Base-by-base conservation (phyloP, 2,797 vertebrate species). In the Girardinus metallicus region DNA sequence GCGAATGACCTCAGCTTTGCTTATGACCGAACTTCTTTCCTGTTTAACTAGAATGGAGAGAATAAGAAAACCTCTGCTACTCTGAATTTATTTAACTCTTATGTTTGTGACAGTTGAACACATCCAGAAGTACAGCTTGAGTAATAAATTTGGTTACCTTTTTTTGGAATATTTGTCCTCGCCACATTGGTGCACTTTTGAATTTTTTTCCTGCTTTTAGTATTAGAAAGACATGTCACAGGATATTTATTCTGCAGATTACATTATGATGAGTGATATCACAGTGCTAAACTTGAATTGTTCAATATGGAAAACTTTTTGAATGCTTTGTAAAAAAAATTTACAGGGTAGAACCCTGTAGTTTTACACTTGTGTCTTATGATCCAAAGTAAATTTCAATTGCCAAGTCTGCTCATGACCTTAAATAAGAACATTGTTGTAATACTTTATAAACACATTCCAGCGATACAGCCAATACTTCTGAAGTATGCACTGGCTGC, bases 1-100 rank as follows among this genome's bases (percentile, higher is more conserved):
- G n/a, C 21, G 8, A 64, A 31, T 81, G 84, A 83, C 87, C 83
- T 80, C 74, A 47, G 84, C 31, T 75, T 78, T 80, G 74, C 55
- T 80, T 43, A 60, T 75, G 31, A 47, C 51, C 77, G 11, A 84
- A 80, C 80, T 82, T 82, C 62, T 78, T 70, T 66, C 31, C 62
- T 15, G 1, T 55, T 29, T 29, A n/a, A 57, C 34, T 39, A 3
- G 13, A 41, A 74, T 74, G 13, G n/a, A 53, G 47, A 23, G 51
- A 41, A 55, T 11, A 21, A 49, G n/a, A 39, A n/a, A 18, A 46
- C 21, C 29, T 29, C 18, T n/a, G 34, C 43, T 43, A 15, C 23
- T 70, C 23, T 43, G 66, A 70, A 43, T 70, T 70, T 11, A 36
- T 64, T 64, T 43, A 43, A 41, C 66, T 15, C 18, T 41, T 34